A percentile compares a stretch with the other conserved stretches of the same genome.
Evolutionary conservation across 2,888 invertebrate species (phyloP).

Genomic region (Lasioglossum calceatum): DNA sequence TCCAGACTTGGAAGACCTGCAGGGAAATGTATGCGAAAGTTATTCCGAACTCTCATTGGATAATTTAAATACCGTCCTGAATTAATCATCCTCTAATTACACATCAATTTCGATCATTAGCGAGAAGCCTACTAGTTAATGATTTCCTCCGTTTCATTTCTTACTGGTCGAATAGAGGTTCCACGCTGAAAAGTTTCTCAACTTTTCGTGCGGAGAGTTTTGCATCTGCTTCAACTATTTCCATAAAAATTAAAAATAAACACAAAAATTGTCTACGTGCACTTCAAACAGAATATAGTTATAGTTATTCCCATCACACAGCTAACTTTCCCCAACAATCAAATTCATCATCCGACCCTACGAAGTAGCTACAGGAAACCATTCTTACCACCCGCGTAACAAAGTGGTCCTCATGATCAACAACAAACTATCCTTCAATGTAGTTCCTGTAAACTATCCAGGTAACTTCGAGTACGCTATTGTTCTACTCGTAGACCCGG

Average conservation of each 20-base stretch:
- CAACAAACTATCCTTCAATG: neutral
- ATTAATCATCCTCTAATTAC: slow-evolving; percentile 9
- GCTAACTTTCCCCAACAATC: neutral
- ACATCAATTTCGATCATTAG: slow-evolving; percentile 9
- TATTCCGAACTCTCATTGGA: slow-evolving; percentile 8
- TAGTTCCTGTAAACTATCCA: neutral
- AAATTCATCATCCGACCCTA: neutral
- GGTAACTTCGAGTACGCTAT: neutral
- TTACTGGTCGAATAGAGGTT: neutral
- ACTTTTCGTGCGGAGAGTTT: neutral
- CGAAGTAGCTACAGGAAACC: neutral
- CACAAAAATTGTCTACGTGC: neutral
- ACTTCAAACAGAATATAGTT: neutral
- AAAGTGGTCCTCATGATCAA: neutral
- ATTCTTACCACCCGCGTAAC: neutral
- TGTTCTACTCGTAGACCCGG: neutral
- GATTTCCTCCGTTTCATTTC: neutral
- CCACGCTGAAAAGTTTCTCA: neutral
- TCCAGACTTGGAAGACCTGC: neutral
- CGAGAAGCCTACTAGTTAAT: neutral
- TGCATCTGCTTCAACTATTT: neutral
- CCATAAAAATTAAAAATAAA: neutral
- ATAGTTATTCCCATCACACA: neutral
- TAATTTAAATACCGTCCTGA: neutral
- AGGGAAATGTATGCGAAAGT: slow-evolving; percentile 12